Percentiles rank a stretch among this genome's conserved stretches.
These are phyloP conservation scores for Actinernus sp. DNA, from an alignment of 92 coral and sea anemone species.

Conservation along the genomic window DNA sequence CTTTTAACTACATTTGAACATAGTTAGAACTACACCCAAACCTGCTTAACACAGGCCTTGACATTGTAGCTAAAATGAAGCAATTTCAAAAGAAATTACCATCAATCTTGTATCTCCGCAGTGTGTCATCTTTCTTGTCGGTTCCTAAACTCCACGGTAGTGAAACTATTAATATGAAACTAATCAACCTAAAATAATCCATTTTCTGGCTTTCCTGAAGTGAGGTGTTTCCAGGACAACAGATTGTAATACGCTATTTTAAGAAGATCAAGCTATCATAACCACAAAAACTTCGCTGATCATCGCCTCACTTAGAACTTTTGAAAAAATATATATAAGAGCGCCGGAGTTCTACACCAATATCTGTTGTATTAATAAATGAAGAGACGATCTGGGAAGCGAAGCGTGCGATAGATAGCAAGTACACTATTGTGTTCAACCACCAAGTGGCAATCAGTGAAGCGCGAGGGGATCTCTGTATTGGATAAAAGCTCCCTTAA, in stretches of 20 bases:
- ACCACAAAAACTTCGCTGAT: no score
- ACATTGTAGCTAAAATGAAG: no score
- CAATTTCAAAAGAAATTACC: no score
- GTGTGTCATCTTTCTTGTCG: conserved; percentile 12
- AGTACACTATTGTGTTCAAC: conserved; percentile 30
- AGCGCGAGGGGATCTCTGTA: conserved; percentile 3
- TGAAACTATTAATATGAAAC: conserved; percentile 10
- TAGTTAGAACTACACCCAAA: no score
- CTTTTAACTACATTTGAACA: no score
- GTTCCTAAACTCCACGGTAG: conserved; percentile 31
- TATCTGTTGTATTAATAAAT: conserved; percentile 28
- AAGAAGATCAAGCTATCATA: no score
- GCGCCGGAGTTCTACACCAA: no score
- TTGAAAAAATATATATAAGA: no score
- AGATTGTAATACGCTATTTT: no score
- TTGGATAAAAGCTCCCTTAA: conserved; percentile 1
- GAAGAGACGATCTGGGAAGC: conserved; percentile 21
- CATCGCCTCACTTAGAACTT: no score
- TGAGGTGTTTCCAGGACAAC: no score
- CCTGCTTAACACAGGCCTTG: no score
- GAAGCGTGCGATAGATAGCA: conserved; percentile 31
- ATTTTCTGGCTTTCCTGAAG: background rate
- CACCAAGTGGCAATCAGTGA: conserved; percentile 34
- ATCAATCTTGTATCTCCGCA: conserved; percentile 20
- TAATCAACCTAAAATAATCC: background rate